Base-by-base conservation (phyloP, 2,888 invertebrate genomes). In the Epistrophe eligans region DNA sequence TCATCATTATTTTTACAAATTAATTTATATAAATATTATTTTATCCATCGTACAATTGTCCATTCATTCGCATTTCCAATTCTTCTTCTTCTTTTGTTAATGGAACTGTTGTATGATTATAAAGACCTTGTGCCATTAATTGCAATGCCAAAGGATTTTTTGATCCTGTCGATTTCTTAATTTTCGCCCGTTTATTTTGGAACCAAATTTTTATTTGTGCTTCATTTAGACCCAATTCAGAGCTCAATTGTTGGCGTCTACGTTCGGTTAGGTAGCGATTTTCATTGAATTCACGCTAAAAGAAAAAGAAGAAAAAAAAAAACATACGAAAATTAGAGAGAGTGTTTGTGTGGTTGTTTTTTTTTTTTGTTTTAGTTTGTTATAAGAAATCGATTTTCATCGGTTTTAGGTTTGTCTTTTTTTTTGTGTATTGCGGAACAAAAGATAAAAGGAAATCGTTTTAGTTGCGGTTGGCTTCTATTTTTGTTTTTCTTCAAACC, bases 171-270 rank as follows among this genome's bases (percentile, higher is more conserved):
- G 97, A 95, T 92, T 99, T 99, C 94, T 99, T 99, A 92, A 98
- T 96, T 94, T 99, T 99, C 88, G 99, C 99, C 17, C 99, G 94
- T 92, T 99, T 98, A 94, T 99, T 98, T 94, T 99, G 98, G 94
- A 98, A 98, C 98, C 98, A 98, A 92, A 98, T 98, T 94, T 98
- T 98, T 92, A 98, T 99, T 94, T 99, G 99, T 0, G 98, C 98
- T 93, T 99, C 99, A 90, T 99, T 98, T 83, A 99, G 94, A 0
- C 97, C 97, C 81, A 99, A 94, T 91, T 98, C 98, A 6, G 96
- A 95, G n/a, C 98, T 98, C 85, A 99, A 94, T 89, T 97, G 96
- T 92, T 98, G 98, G 58, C 99, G 95, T 89, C 99, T 94, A 83
- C 97, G 95, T 92, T 99, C 99, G 1, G 98, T 99, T 90, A 99